phyloP scores from a whole-genome alignment of 2,113 vertebrate species.

The Elephas maximus region DNA sequence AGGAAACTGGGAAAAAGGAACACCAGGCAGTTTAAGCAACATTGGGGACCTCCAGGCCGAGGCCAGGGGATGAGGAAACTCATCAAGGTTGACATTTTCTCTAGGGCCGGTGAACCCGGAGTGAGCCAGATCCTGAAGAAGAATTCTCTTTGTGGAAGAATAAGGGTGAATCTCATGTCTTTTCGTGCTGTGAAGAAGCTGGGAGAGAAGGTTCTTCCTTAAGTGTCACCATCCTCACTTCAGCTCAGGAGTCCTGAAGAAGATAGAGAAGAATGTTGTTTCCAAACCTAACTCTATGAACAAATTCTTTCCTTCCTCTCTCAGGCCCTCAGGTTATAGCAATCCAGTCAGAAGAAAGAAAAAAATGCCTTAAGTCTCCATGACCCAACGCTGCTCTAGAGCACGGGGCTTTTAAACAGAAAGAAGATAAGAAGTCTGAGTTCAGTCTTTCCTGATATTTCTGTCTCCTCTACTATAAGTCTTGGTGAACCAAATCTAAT shows the following conservation, averaged over 20 bases:
- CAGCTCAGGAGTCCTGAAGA: slow-evolving; percentile 70
- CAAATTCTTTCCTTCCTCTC: accelerated
- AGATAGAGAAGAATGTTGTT: neutral
- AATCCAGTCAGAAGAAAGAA: no score
- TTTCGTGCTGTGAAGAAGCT: no score
- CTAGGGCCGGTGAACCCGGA: neutral
- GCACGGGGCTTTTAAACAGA: no score
- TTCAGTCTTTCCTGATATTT: no score
- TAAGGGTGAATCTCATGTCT: accelerated
- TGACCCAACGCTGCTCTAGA: no score
- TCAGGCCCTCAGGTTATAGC: no score
- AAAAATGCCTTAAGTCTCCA: no score
- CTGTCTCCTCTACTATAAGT: neutral
- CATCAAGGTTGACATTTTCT: neutral
- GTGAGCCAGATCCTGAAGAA: no score
- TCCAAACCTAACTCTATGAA: neutral
- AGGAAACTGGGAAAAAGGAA: neutral
- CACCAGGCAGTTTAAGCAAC: accelerated
- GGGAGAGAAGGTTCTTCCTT: no score
- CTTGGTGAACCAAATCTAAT: neutral
- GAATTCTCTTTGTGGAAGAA: neutral
- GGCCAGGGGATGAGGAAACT: accelerated
- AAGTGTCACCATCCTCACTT: no score
- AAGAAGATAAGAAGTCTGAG: no score
- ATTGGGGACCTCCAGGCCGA: neutral